Evolutionary conservation across 2,113 vertebrate species (phyloP), one percentile per base, ranked within the genome.

Genomic region (Cololabis saira): DNA sequence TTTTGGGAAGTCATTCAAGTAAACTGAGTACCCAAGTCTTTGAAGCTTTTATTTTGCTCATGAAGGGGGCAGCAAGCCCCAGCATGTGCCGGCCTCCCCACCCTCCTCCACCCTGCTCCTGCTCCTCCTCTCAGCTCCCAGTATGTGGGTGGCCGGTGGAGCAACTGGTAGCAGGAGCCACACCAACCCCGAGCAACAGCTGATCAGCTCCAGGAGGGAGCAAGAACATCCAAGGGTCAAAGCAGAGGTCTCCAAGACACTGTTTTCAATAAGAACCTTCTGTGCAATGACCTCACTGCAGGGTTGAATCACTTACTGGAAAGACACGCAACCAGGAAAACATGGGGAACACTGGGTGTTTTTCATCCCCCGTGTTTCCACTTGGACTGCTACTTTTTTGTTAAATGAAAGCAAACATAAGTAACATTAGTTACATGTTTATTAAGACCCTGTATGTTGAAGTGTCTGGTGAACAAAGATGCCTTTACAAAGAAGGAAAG

Each of bases 131-230:
- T 50, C 53, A 67, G 43, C 27, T 24, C 19, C 19, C 61, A 57
- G 76, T 47, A n/a, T 76, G 68, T 84, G 86, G 81, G 87, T 89
- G 86, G 83, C 50, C 76, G 60, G 22, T 67, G 61, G 21, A 74
- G 74, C 71, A 84, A 84, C 82, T 86, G 83, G 77, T 48, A 43
- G 76, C 68, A 75, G 48, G 67, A 51, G 68, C 73, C 61, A 71
- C 67, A 67, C 52, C 54, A 60, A 57, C 15, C 37, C 24, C 30
- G 60, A 24, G 53, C 62, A 83, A 71, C 86, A 80, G 82, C 87
- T 86, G 86, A 54, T 53, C n/a, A 18, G 22, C 69, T 51, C 5
- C 50, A 12, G 53, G 45, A 50, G 18, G 45, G 18, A 9, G 19
- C 19, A 18, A 6, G 21, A 0, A 53, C 3, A 30, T 24, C n/a